Evolutionary conservation across 92 coral and sea anemone genomes (phyloP), one percentile per base, ranked within the genome.

Genomic region (Paramuricea clavata): DNA sequence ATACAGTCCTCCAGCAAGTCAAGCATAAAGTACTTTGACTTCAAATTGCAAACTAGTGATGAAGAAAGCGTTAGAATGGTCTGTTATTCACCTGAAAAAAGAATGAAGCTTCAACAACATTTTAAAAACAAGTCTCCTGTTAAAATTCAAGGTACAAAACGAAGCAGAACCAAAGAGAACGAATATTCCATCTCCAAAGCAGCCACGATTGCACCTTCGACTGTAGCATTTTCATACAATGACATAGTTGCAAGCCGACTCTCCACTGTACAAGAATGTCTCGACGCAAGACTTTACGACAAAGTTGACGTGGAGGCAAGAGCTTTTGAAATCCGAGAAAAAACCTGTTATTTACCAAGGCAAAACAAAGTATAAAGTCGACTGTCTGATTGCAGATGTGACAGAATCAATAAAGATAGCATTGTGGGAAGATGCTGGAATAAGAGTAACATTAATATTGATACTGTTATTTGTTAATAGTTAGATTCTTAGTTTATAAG

Each of bases 41-140:
- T 25, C 74, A 57, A 56, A 31, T 33, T 81, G n/a, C 85, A 56
- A 81, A 81, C 85, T 2, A 65, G 12, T 26, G 49, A 81, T 31
- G 19, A 35, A 59, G 44, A 81, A 15, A 56, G 49, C 8, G 75
- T 59, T 31, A n/a, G 74, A 12, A 26, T 56, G 47, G 74, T 81
- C 17, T 81, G 85, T 43, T 81, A 56, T 81, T 81, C 85, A 28
- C 85, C 85, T 56, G 74, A 33, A 56, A 81, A 60, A 60, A 25
- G 85, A 61, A 41, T 27, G 33, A 61, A 81, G 32, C 54, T 81
- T 25, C 85, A 81, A 57, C 85, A 81, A 44, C 34, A 39, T 25
- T 81, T 34, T 32, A 34, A 62, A 81, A 39, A 60, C 43, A 81
- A 81, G 68, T 81, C 86, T 19, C 61, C 86, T 10, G 86, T 64